Conservation (phyloP, 2,113 vertebrate species). For the Nematolebias whitei region DNA sequence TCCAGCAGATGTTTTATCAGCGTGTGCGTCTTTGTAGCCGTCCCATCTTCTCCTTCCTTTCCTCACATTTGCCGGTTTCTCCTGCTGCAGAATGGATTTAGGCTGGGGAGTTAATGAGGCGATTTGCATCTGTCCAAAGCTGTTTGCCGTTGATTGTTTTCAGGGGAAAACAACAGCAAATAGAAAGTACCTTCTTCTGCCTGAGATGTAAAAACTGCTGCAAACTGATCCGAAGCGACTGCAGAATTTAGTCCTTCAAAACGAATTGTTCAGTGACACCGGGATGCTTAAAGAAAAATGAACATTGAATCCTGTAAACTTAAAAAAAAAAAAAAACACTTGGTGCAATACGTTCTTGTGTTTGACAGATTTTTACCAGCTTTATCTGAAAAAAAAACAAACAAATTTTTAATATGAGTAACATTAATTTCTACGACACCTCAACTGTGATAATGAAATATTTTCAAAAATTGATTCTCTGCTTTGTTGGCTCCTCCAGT, state of each 20-base stretch:
- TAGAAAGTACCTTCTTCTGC: conserved; percentile 28
- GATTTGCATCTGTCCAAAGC: conserved; percentile 79
- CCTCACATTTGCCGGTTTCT: conserved; percentile 20
- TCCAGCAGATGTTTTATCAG: conserved; percentile 77
- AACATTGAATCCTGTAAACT: too few species aligned
- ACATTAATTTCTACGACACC: too few species aligned
- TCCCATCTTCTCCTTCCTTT: conserved; percentile 20
- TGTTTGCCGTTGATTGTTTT: conserved; percentile 75
- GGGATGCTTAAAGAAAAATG: too few species aligned
- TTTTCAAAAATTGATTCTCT: too few species aligned
- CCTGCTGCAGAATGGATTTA: conserved; percentile 65
- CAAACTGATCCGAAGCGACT: not conserved
- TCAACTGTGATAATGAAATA: too few species aligned
- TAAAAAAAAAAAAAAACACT: too few species aligned
- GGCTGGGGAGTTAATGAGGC: conserved; percentile 74
- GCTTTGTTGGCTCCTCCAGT: too few species aligned
- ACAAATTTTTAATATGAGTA: too few species aligned
- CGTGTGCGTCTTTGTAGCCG: not conserved
- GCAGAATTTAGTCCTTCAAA: not conserved
- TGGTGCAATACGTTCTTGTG: too few species aligned
- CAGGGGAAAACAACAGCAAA: conserved; percentile 57
- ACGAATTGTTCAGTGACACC: not conserved
- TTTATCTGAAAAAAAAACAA: too few species aligned
- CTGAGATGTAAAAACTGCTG: conserved; percentile 6
- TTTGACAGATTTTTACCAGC: too few species aligned